phyloP scores from a whole-genome alignment of 1,140 invertebrate genomes.

The Drosophila truncata region DNA sequence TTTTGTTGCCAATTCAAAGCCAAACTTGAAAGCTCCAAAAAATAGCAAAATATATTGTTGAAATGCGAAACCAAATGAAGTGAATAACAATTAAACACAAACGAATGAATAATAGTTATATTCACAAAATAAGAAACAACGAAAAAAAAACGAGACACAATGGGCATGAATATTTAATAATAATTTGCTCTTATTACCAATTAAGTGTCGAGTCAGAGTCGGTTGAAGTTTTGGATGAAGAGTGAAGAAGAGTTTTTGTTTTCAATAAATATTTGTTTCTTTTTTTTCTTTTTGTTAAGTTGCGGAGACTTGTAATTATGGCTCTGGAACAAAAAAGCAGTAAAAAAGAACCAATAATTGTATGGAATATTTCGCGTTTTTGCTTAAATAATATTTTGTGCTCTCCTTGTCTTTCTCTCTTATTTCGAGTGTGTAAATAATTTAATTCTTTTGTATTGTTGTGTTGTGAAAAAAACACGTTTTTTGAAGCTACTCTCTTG shows the following conservation, averaged over 20 bases:
- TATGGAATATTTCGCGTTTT: conserved; percentile 57
- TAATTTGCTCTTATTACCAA: conserved; percentile 81
- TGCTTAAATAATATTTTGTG: conserved; percentile 58
- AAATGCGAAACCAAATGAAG: conserved; percentile 56
- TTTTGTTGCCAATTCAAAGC: conserved; percentile 71
- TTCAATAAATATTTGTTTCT: conserved; percentile 32
- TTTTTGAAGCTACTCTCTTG: conserved; percentile 30
- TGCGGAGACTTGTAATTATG: conserved; percentile 68
- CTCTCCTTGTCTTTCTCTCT: conserved; percentile 45
- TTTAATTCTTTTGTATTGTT: conserved; percentile 36
- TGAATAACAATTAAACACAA: conserved; percentile 46
- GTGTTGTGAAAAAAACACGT: conserved; percentile 58
- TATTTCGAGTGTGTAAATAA: conserved; percentile 43
- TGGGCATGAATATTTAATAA: conserved; percentile 71
- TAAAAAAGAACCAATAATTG: conserved; percentile 42
- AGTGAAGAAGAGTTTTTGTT: conserved; percentile 41
- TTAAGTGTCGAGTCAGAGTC: conserved; percentile 79
- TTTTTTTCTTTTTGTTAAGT: conserved; percentile 31
- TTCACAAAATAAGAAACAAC: conserved; percentile 64
- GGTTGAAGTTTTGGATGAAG: conserved; percentile 68
- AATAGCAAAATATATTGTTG: conserved; percentile 24
- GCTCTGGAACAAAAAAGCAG: conserved; percentile 72
- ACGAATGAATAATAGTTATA: conserved; percentile 41
- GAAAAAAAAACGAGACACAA: conserved; percentile 64
- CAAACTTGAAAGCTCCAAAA: conserved; percentile 65